Base-by-base conservation (phyloP, 1,140 invertebrate genomes). In the Sinonovacula constricta region DNA sequence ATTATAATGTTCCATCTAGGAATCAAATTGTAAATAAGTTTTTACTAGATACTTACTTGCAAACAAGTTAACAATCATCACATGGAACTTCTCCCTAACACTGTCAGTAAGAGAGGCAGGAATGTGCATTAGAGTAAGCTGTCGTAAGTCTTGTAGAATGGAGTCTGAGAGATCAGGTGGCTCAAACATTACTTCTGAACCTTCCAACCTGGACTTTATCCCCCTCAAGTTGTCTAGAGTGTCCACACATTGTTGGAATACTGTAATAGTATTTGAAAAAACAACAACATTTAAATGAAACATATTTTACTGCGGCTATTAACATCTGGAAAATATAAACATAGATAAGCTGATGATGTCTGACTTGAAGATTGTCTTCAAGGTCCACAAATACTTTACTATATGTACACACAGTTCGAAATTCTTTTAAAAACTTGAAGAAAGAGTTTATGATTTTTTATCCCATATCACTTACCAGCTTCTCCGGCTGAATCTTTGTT, bases 41-140 rank as follows among this genome's bases (percentile, higher is more conserved):
- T n/a, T n/a, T n/a, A n/a, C n/a, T n/a, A n/a, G n/a, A n/a, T n/a
- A n/a, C n/a, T n/a, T n/a, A n/a, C n/a, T n/a, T n/a, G n/a, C n/a
- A n/a, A n/a, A n/a, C n/a, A n/a, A n/a, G n/a, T n/a, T n/a, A n/a
- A n/a, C n/a, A n/a, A n/a, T n/a, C n/a, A n/a, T n/a, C n/a, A n/a
- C n/a, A n/a, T n/a, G 14, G 49, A 87, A 81, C 26, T 80, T 72
- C 18, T 69, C 31, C 39, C 71, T 59, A 4, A 70, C 79, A 26
- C 56, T 69, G 15, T 79, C 76, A 22, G 51, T 83, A 10, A 87
- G 3, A 24, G 82, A 84, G 2, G 63, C 57, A 0, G 85, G 85
- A 3, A 85, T 51, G 53, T 85, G 84, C 85, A 85, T 85, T 57
- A 85, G 71, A 15, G 80, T 72, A 31, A 84, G 57, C 66, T 83